Evolutionary conservation across 2,113 vertebrate genomes (phyloP), one percentile per base, ranked within the genome.

Genomic region (Morone saxatilis): DNA sequence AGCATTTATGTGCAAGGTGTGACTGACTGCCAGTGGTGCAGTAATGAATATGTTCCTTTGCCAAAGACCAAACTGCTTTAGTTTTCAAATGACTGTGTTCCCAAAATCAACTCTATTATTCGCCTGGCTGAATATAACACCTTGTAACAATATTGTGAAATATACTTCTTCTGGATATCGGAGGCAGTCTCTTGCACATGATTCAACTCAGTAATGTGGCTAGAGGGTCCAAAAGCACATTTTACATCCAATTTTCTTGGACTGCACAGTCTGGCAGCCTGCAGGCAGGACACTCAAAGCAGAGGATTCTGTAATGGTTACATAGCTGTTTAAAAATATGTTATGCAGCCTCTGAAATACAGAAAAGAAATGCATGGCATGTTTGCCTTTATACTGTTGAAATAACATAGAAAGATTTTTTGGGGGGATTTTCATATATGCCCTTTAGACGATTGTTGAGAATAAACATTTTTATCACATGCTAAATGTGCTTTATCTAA

Each of bases 201-300:
- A 88, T 84, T 85, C 77, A 85, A 71, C 83, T 61, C 72, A 38
- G 59, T 67, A 78, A 75, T 82, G 71, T 84, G 62, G 80, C 86
- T 78, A 68, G 76, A 83, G 78, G 82, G 61, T 74, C 83, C 76
- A 80, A 78, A 86, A 74, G 82, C 82, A 80, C 70, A 90, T 90
- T 91, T 88, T 90, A 84, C 78, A 84, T 85, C 63, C 78, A 90
- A 82, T 90, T 87, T 90, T 76, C 66, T 83, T 62, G 43, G 43
- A 62, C 76, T 59, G 71, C 4, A 10, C 48, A 48, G 77, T 67
- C 50, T 80, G 63, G 43, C 17, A 51, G 86, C 80, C 86, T 83
- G 73, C 19, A 6, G 88, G 82, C 65, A 80, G 65, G 60, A 74
- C 68, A 60, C 74, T 91, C 79, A 60, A 47, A 78, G 86, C 56